phyloP scores from a whole-genome alignment of 2,797 vertebrate genomes.

The Fistularia tabacaria region DNA sequence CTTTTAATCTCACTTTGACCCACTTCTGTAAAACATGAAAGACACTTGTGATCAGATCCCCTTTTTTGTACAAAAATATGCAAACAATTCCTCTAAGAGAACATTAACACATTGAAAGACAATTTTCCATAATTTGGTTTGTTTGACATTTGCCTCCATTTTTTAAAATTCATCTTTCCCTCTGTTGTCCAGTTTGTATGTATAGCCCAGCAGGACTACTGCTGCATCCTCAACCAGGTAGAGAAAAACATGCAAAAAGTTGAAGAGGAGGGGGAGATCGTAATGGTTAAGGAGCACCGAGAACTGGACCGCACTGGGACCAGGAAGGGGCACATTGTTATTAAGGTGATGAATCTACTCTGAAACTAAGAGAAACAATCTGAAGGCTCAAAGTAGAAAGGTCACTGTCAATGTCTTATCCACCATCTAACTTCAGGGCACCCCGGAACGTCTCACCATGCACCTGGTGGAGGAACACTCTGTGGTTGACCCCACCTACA shows the following conservation, averaged over 20 bases:
- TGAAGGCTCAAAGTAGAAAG: neutral
- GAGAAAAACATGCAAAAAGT: constrained; percentile 99
- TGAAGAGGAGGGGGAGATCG: constrained; percentile 98
- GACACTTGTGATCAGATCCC: too few relatives aligned
- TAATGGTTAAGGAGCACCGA: constrained; percentile 98
- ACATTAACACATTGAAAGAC: too few relatives aligned
- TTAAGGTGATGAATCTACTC: constrained; percentile 82
- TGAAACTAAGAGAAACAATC: neutral
- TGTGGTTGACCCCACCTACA: constrained; percentile 97
- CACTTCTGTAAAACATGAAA: neutral
- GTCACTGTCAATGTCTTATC: too few relatives aligned
- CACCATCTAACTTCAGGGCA: constrained; percentile 78
- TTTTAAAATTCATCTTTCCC: neutral
- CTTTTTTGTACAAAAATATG: too few relatives aligned
- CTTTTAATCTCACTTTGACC: constrained; percentile 12
- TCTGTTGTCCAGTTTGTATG: constrained; percentile 83
- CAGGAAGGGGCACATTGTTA: constrained; percentile 97
- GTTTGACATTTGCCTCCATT: too few relatives aligned
- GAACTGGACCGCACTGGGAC: constrained; percentile 97
- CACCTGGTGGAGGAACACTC: constrained; percentile 98
- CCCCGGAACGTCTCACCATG: constrained; percentile 95
- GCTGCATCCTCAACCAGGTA: constrained; percentile 98
- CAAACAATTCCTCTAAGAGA: too few relatives aligned
- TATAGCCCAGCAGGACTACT: constrained; percentile 98
- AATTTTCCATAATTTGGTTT: too few relatives aligned